Conservation (phyloP, 1,140 invertebrate species). For the Drosophila takahashii region DNA sequence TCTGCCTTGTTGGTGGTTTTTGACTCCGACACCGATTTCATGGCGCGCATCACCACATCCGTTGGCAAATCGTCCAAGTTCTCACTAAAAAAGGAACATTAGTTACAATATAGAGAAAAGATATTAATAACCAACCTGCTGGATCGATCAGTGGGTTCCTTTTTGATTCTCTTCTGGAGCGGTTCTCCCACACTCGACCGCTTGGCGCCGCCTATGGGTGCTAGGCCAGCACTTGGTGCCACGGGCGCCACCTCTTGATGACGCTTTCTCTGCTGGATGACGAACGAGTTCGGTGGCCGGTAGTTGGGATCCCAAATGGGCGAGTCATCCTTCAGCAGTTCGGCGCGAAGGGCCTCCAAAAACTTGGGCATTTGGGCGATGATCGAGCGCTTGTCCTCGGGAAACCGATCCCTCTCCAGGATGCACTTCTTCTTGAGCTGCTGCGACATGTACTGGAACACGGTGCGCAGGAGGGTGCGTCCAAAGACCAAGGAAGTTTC, state of each 20-base stretch:
- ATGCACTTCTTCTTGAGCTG: slow-evolving; percentile 96
- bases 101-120: background rate
- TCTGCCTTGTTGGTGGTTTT: slow-evolving; percentile 80
- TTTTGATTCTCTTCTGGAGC: slow-evolving; percentile 72
- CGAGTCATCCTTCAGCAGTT: slow-evolving; percentile 93
- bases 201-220: slow-evolving; percentile 28
- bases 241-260: slow-evolving; percentile 56
- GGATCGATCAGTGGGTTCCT: slow-evolving; percentile 64
- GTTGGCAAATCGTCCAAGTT: slow-evolving; percentile 71
- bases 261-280: slow-evolving; percentile 77
- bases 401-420: slow-evolving; percentile 94
- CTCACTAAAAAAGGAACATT: slow-evolving; percentile 47
- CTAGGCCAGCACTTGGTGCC: slow-evolving; percentile 3
- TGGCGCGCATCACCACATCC: slow-evolving; percentile 75
- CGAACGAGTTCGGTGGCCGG: slow-evolving; percentile 77
- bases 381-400: slow-evolving; percentile 91
- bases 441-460: slow-evolving; percentile 95
- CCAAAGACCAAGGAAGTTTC: slow-evolving; percentile 97
- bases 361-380: slow-evolving; percentile 91
- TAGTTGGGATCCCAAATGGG: slow-evolving; percentile 94
- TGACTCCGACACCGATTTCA: slow-evolving; percentile 79
- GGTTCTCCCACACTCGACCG: slow-evolving; percentile 63
- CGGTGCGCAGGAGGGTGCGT: slow-evolving; percentile 92
- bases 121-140: slow-evolving; percentile 42
- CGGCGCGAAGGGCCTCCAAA: slow-evolving; percentile 93